A percentile compares a stretch with the other conserved stretches of the same genome.
Conservation (phyloP, 2,113 vertebrate genomes). For the Periophthalmodon schlosseri region DNA sequence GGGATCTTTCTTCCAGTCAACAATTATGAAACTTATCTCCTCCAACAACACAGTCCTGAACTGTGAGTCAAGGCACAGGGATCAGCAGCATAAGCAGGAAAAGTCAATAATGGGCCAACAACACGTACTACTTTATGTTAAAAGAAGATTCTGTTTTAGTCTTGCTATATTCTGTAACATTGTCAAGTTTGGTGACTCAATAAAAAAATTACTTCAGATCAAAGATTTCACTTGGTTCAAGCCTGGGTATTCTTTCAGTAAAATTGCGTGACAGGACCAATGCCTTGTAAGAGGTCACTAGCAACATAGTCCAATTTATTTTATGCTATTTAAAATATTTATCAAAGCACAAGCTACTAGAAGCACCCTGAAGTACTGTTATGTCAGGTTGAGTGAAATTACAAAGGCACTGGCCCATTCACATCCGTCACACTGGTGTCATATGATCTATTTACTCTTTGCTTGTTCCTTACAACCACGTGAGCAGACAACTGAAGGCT, state of each 20-base stretch:
- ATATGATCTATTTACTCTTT: conserved; percentile 34
- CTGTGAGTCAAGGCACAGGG: conserved; percentile 2
- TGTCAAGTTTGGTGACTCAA: not conserved
- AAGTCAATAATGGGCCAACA: no score
- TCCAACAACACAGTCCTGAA: not conserved
- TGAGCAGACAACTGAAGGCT: conserved; percentile 20
- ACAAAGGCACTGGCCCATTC: conserved; percentile 16
- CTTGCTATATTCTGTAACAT: not conserved
- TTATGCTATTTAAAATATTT: not conserved
- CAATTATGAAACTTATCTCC: not conserved
- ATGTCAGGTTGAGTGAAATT: not conserved
- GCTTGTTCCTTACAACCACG: conserved; percentile 20
- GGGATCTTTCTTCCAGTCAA: not conserved
- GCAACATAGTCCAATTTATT: not conserved
- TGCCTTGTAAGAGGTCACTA: not conserved
- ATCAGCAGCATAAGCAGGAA: not conserved
- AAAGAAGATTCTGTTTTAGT: not conserved
- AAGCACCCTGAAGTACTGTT: not conserved
- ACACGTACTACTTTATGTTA: no score
- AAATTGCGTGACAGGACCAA: no score
- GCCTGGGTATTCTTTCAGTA: no score
- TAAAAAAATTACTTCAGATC: no score
- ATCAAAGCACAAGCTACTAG: not conserved
- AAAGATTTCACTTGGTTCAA: no score
- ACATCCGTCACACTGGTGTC: conserved; percentile 14